Evolutionary conservation across 1,140 invertebrate genomes (phyloP).

Genomic region (Apocrypta bakeri): DNA sequence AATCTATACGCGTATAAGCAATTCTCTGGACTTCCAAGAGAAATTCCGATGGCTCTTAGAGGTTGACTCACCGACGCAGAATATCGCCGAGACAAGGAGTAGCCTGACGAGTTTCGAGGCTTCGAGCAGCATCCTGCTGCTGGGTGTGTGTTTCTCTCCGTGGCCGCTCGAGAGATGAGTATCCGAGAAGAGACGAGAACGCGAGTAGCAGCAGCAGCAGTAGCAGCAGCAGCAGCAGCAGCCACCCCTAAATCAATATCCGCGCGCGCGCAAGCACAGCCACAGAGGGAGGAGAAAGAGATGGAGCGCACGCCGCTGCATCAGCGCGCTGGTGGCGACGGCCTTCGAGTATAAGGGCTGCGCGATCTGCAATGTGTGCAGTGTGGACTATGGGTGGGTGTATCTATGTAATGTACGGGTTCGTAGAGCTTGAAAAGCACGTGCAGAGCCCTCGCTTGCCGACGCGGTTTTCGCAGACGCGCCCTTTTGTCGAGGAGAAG

Average conservation of each 20-base stretch:
- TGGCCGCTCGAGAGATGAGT: slow-evolving; percentile 1
- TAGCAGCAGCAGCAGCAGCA: slow-evolving; percentile 23
- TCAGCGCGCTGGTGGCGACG: neutral
- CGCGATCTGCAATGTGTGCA: no score
- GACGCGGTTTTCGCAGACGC: neutral
- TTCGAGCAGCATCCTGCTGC: slow-evolving; percentile 29
- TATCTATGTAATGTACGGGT: no score
- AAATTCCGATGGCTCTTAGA: no score
- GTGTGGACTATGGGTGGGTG: no score
- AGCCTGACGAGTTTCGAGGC: slow-evolving; percentile 6
- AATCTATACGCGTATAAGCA: neutral
- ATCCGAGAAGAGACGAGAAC: neutral
- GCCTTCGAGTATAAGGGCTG: no score
- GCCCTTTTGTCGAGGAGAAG: neutral
- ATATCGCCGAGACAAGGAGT: slow-evolving; percentile 36
- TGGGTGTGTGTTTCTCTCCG: slow-evolving; percentile 32
- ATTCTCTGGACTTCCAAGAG: neutral
- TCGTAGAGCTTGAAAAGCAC: no score
- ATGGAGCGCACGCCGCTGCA: neutral
- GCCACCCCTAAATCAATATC: slow-evolving; percentile 50
- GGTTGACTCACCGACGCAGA: slow-evolving; percentile 39
- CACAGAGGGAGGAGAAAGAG: neutral
- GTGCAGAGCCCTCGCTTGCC: neutral
- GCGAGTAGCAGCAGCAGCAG: slow-evolving; percentile 21
- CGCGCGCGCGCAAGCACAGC: slow-evolving; percentile 37